Evolutionary conservation across 2,113 vertebrate species (phyloP), one percentile per base, ranked within the genome.

Genomic region (Eublepharis macularius): DNA sequence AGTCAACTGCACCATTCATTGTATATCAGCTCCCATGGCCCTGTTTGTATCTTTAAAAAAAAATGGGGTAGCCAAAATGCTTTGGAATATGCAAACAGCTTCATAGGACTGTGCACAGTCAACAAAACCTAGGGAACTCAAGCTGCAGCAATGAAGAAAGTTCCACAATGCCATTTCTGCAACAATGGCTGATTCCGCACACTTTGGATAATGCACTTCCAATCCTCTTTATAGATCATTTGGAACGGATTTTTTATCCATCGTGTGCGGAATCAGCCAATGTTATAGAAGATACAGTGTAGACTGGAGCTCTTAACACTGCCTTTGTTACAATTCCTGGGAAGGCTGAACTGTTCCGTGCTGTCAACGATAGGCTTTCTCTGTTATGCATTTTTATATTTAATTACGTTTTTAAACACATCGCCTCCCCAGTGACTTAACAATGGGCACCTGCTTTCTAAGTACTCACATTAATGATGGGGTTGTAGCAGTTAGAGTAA

Each of bases 391-490:
- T 6, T 1, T 91, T 82, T 43, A 2, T 57, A 82, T 78, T 90
- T 93, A 82, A 83, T 87, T 83, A 76, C 12, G 79, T 78, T 66
- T 88, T 39, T 57, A 74, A 74, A 87, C 5, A 81, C 49, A 57
- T 91, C 41, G 84, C 88, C 13, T 45, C 63, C 51, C 32, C 68
- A 76, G 29, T 39, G 74, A 24, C 32, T 76, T 43, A 80, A 79
- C 34, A 54, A 82, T 74, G 76, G 76, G 68, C 57, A 29, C n/a
- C 69, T 73, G 76, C 66, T 83, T 81, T 69, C 36, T 82, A 85
- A 85, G 87, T 3, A 12, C 21, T 54, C 82, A 32, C 21, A 19
- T 77, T 84, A 41, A 47, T 80, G 57, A 0, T 1, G 6, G 39
- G 47, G 0, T 2, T 49, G 80, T 81, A 82, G 3, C 74, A 36